A percentile compares a stretch with the other conserved stretches of the same genome.
Conservation (phyloP, 1,140 invertebrate species). For the Drosophila eugracilis region DNA sequence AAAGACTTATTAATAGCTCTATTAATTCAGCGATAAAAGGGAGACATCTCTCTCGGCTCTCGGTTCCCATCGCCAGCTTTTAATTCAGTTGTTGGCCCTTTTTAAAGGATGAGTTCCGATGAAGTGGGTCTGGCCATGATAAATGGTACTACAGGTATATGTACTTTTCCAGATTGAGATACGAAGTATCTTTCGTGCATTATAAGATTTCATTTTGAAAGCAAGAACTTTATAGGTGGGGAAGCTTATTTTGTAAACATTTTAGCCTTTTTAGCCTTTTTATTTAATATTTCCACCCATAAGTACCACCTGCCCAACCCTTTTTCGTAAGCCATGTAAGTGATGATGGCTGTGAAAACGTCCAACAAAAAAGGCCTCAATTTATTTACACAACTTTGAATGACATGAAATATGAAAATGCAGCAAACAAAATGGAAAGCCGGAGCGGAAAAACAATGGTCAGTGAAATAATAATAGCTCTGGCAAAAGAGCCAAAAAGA, state of each 20-base stretch:
- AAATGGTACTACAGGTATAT: slow-evolving; percentile 25
- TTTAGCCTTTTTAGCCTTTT: no score
- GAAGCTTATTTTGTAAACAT: not conserved
- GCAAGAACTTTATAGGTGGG: not conserved
- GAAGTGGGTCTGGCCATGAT: slow-evolving; percentile 46
- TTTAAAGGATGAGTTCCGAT: slow-evolving; percentile 23
- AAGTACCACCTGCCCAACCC: no score
- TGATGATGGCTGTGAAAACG: slow-evolving; percentile 8
- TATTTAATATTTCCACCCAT: not conserved
- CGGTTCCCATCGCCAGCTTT: slow-evolving; percentile 19
- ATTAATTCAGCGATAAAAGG: slow-evolving; percentile 76
- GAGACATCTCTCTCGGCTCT: slow-evolving; percentile 50
- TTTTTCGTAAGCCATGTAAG: slow-evolving; percentile 5
- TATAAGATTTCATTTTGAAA: not conserved
- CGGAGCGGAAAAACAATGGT: slow-evolving; percentile 22
- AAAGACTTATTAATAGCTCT: slow-evolving; percentile 81
- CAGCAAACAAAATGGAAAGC: slow-evolving; percentile 11
- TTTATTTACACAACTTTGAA: slow-evolving; percentile 50
- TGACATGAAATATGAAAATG: slow-evolving; percentile 55
- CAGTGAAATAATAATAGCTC: slow-evolving; percentile 9
- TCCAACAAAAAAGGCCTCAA: slow-evolving; percentile 22
- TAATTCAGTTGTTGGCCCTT: slow-evolving; percentile 41
- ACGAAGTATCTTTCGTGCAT: not conserved
- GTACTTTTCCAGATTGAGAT: not conserved
- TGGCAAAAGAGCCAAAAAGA: slow-evolving; percentile 25